These are phyloP conservation scores for Chrosomus eos DNA, from an alignment of 2,797 vertebrate genomes.

Conservation along the genomic window DNA sequence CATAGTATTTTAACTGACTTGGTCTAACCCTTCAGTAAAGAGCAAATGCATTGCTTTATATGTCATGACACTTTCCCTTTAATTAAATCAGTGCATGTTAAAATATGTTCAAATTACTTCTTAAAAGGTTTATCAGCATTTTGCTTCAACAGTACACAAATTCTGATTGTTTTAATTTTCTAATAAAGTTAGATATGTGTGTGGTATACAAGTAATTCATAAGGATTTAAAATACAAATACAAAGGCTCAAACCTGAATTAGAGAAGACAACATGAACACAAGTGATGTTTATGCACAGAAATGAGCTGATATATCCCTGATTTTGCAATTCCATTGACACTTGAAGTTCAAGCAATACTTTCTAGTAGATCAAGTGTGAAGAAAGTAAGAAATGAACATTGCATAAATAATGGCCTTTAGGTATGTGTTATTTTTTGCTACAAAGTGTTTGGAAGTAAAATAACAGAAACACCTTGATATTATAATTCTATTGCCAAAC, in stretches of 20 bases:
- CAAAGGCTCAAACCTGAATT: constrained; percentile 83
- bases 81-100: constrained; percentile 94
- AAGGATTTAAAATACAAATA: constrained; percentile 77
- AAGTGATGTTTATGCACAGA: constrained; percentile 83
- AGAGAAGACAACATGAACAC: constrained; percentile 79
- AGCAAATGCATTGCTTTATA: constrained; percentile 68
- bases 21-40: constrained; percentile 65
- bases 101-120: constrained; percentile 79
- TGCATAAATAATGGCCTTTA: constrained; percentile 70
- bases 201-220: constrained; percentile 75
- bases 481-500: constrained; percentile 94
- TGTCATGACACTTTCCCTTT: constrained; percentile 87
- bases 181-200: constrained; percentile 81
- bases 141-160: constrained; percentile 81
- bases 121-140: constrained; percentile 75
- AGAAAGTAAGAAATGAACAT: constrained; percentile 81
- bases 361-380: constrained; percentile 85
- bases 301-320: constrained; percentile 95
- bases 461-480: constrained; percentile 77
- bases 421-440: constrained; percentile 63
- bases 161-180: constrained; percentile 64
- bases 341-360: constrained; percentile 90
- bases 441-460: constrained; percentile 74
- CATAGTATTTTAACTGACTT: constrained; percentile 69
- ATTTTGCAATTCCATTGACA: constrained; percentile 88